Evolutionary conservation across 2,113 vertebrate species (phyloP).

Genomic region (Gadus macrocephalus): DNA sequence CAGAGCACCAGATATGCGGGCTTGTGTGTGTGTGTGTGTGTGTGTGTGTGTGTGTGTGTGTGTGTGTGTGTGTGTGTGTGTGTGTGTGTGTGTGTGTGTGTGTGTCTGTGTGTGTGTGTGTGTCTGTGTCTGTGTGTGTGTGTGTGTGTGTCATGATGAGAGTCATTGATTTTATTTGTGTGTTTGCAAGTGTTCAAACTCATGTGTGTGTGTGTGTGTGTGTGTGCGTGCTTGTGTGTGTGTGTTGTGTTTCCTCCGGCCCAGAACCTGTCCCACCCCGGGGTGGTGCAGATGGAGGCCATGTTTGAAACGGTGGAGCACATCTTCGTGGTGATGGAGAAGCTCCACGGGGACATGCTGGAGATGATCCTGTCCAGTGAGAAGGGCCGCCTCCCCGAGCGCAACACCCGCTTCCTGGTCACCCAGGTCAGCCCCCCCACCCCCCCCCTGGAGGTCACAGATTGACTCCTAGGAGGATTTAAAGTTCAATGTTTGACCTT

Average conservation of each 20-base stretch:
- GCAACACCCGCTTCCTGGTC: slow-evolving; percentile 71
- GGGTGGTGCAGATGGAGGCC: slow-evolving; percentile 66
- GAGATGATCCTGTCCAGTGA: slow-evolving; percentile 76
- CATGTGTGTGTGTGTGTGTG: slow-evolving; percentile 2
- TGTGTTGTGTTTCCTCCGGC: background rate
- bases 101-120: too few relatives aligned
- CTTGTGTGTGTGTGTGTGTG: too few relatives aligned
- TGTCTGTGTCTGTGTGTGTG: too few relatives aligned
- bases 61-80: too few relatives aligned
- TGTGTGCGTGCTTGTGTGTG: background rate
- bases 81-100: too few relatives aligned
- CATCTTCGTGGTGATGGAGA: slow-evolving; percentile 75
- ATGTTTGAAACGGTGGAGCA: slow-evolving; percentile 68
- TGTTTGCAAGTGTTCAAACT: too few relatives aligned
- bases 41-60: too few relatives aligned
- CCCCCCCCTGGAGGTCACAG: background rate
- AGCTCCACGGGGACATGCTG: slow-evolving; percentile 78
- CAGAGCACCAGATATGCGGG: too few relatives aligned
- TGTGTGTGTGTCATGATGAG: too few relatives aligned
- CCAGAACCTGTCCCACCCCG: slow-evolving; percentile 68
- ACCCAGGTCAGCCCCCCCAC: slow-evolving; percentile 55
- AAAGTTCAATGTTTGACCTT: too few relatives aligned
- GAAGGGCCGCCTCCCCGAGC: slow-evolving; percentile 71
- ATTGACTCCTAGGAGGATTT: too few relatives aligned
- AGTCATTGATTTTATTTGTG: too few relatives aligned